Percentiles rank a stretch among this genome's conserved stretches.
Evolutionary conservation across 2,888 invertebrate genomes (phyloP).

Genomic region (Thyatira batis): DNA sequence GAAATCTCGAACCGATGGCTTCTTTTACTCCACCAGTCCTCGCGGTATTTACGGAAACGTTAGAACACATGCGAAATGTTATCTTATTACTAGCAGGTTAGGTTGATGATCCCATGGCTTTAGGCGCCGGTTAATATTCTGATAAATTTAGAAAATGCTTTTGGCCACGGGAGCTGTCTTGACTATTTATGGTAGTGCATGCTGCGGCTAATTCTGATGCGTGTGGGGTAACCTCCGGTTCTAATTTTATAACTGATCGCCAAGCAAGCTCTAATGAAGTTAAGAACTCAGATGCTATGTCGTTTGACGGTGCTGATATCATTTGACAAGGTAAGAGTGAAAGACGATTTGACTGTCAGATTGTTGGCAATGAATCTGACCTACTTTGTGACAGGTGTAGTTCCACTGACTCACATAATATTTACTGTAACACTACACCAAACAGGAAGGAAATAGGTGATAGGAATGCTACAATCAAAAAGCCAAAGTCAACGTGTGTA

Average conservation of each 20-base stretch:
- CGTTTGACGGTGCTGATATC: slow-evolving; percentile 18
- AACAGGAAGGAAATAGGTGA: slow-evolving; percentile 38
- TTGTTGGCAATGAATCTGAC: slow-evolving; percentile 56
- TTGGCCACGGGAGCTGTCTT: slow-evolving; percentile 65
- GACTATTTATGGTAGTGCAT: slow-evolving; percentile 78
- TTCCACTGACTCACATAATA: slow-evolving; percentile 28
- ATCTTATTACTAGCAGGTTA: slow-evolving; percentile 31
- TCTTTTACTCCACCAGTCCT: slow-evolving; percentile 39
- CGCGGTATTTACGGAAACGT: slow-evolving; percentile 56
- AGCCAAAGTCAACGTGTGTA: slow-evolving; percentile 73
- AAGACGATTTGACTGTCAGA: slow-evolving; percentile 32
- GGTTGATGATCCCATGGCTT: slow-evolving; percentile 32
- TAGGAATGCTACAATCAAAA: slow-evolving; percentile 53
- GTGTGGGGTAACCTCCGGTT: slow-evolving; percentile 56
- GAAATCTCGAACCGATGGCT: slow-evolving; percentile 37
- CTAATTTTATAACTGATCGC: slow-evolving; percentile 44
- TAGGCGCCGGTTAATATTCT: slow-evolving; percentile 38
- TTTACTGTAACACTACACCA: slow-evolving; percentile 24
- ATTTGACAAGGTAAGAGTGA: slow-evolving; percentile 27
- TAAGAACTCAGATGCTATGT: slow-evolving; percentile 21
- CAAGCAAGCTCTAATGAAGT: slow-evolving; percentile 9
- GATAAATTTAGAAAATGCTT: slow-evolving; percentile 74
- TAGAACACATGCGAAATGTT: slow-evolving; percentile 31
- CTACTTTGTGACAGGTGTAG: slow-evolving; percentile 53
- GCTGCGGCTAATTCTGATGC: slow-evolving; percentile 54